Base-by-base conservation (phyloP, 2,888 invertebrate species). In the Tinea pellionella region DNA sequence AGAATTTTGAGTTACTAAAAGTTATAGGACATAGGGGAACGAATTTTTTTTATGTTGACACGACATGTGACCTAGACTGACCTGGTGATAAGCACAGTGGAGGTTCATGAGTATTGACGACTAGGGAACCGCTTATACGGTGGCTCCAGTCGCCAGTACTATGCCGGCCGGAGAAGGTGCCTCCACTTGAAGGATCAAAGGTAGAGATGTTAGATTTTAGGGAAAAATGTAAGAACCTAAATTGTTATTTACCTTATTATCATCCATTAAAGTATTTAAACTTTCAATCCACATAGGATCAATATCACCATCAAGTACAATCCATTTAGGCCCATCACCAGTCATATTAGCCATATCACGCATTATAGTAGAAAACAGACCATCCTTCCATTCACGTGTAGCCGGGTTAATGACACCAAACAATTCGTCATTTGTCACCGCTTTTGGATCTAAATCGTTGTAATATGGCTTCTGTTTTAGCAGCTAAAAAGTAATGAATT, bases 221-320 rank as follows among this genome's bases (percentile, higher is more conserved):
- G n/a, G n/a, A n/a, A n/a, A n/a, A n/a, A n/a, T n/a, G n/a, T n/a
- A n/a, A n/a, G n/a, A n/a, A n/a, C n/a, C n/a, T n/a, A n/a, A n/a
- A n/a, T 24, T 24, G 24, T 6, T 24, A 24, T 3, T n/a, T 63
- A 93, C 93, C 88, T 98, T 98, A 77, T 98, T 98, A 74, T 98
- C 98, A 76, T 98, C 98, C 97, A 98, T 98, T 15, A 98, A 92
- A 2, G 97, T 98, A 74, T 98, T 98, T 29, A 98, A 89, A 32
- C 96, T 97, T 80, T 98, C 97, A 70, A 98, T 98, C 98, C 97
- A 98, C 97, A 97, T 97, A 0, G 97, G 97, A 87, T 98, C 97
- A 67, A 98, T 97, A 73, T 98, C 97, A 15, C 98, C 97, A 77
- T 98, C 98, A 56, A 97, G 89, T 8, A 98, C 94, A 67, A 98